Evolutionary conservation across 1,140 invertebrate species (phyloP).

Genomic region (Drosophila ambigua): DNA sequence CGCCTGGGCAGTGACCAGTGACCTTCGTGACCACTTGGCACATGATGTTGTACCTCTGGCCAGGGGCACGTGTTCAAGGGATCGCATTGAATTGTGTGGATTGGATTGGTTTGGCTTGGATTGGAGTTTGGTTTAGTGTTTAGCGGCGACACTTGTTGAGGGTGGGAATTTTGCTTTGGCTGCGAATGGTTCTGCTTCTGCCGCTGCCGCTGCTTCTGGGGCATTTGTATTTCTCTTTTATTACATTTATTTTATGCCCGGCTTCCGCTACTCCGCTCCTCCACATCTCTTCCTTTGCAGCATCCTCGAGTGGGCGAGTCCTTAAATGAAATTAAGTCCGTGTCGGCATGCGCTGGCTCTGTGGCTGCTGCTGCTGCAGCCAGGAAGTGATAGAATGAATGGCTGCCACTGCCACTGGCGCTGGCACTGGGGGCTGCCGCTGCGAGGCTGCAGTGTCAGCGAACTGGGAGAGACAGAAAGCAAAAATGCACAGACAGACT

Average conservation of each 20-base stretch:
- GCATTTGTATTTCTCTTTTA: conserved; percentile 49
- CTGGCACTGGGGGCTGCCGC: conserved; percentile 20
- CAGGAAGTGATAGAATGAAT: conserved; percentile 80
- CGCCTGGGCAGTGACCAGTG: conserved; percentile 75
- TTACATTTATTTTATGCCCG: conserved; percentile 57
- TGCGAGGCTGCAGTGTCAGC: conserved; percentile 11
- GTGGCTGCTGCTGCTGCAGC: conserved; percentile 34
- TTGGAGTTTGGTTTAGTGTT: background rate
- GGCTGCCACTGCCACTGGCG: conserved; percentile 55
- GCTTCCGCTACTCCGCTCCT: background rate
- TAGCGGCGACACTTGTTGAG: conserved; percentile 27
- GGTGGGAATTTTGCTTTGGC: background rate
- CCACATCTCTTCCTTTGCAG: conserved; percentile 1
- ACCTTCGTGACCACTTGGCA: conserved; percentile 67
- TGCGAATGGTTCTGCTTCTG: conserved; percentile 5
- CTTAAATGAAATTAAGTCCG: conserved; percentile 79
- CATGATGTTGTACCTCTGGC: conserved; percentile 20
- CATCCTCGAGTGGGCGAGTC: conserved; percentile 31
- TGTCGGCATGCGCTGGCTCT: conserved; percentile 64
- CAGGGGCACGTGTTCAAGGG: conserved; percentile 35
- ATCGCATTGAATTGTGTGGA: background rate
- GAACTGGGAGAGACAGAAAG: conserved; percentile 5
- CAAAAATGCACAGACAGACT: conserved; percentile 76
- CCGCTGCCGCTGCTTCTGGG: background rate
- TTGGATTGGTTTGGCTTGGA: conserved; percentile 22